Base-by-base conservation (phyloP, 2,888 invertebrate genomes). In the Hypsopygia costalis region DNA sequence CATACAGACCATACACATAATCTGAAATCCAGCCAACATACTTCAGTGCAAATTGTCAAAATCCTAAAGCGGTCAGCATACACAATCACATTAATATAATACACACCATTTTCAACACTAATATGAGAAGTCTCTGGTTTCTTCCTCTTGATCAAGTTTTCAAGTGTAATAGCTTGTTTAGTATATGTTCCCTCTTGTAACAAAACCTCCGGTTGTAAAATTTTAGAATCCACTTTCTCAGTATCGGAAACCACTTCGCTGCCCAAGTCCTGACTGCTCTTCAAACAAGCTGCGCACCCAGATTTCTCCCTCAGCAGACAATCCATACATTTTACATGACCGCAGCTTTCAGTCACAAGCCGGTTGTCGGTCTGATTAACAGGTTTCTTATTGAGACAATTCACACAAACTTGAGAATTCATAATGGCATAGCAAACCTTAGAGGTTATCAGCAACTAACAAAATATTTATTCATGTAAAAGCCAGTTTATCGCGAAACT, bases 311-410 rank as follows among this genome's bases (percentile, higher is more conserved):
- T 81, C 22, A 94, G 66, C 31, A 95, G 81, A 66, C 95, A 95
- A 49, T 91, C 78, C 55, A 94, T 91, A 71, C 94, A 95, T 76
- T 95, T 95, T 40, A 89, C 88, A 69, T 95, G 94, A 1, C 94
- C 95, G 72, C 95, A 95, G 35, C 89, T 90, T 67, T 95, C 95
- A 36, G 92, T 92, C 9, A 95, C 92, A 40, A 94, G 76, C 39
- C 94, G 87, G 58, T 91, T 92, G 43, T 87, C 76, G 4, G 92
- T 90, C 31, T 77, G 72, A 55, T 91, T 90, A 27, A 91, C 82
- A 40, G 79, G 59, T 55, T 90, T 89, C 42, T 88, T 81, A 64
- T 90, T 89, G 32, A 78, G 81, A 63, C 93, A 93, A 67, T 91
- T 92, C 28, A 91, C 90, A 69, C 92, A 92, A 64, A 85, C 67